Conservation (phyloP, 2,888 invertebrate genomes). For the Parasteatoda lunata region DNA sequence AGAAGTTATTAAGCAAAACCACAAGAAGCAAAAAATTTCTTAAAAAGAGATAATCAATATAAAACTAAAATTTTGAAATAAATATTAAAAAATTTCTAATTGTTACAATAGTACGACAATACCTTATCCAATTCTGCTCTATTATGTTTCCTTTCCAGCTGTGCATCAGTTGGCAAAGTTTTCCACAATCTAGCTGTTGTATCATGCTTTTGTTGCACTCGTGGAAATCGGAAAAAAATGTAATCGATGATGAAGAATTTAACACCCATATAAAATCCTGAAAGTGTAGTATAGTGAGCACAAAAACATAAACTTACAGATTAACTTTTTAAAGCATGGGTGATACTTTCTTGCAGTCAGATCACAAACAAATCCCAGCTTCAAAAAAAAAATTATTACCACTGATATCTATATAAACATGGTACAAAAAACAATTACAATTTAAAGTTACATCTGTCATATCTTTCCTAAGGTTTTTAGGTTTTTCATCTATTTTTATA, state of each 20-base stretch:
- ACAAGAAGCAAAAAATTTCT: not conserved
- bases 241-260: slow-evolving; percentile 76
- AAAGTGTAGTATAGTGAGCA: not conserved
- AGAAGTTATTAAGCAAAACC: not conserved
- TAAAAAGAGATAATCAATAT: not conserved
- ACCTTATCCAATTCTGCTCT: slow-evolving; percentile 72
- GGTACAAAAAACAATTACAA: too few species aligned
- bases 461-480: too few species aligned
- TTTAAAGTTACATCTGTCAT: too few species aligned
- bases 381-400: too few species aligned
- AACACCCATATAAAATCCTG: slow-evolving; percentile 73
- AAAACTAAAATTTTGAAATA: too few species aligned
- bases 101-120: not conserved
- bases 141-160: slow-evolving; percentile 72
- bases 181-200: slow-evolving; percentile 73
- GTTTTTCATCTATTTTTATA: too few species aligned
- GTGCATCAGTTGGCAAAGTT: slow-evolving; percentile 74
- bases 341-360: too few species aligned
- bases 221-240: slow-evolving; percentile 76
- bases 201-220: slow-evolving; percentile 75
- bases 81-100: too few species aligned
- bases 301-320: too few species aligned
- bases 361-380: too few species aligned
- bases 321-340: too few species aligned
- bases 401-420: too few species aligned